Percentiles rank a stretch among this genome's conserved stretches.
Evolutionary conservation across 2,797 vertebrate species (phyloP).

Genomic region (Danio aesculapii): DNA sequence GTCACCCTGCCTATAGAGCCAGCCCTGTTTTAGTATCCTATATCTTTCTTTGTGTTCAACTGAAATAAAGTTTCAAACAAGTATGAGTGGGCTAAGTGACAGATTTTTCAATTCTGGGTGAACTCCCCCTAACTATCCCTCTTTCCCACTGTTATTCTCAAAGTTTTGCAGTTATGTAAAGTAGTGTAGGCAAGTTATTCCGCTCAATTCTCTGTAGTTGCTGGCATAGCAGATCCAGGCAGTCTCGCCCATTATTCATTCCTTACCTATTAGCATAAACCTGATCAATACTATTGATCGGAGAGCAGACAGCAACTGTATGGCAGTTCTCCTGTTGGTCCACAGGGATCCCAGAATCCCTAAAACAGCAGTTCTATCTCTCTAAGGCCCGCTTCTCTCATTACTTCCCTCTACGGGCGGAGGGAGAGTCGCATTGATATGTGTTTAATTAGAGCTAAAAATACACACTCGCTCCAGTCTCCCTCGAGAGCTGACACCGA

Average conservation of each 20-base stretch:
- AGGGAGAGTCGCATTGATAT: conserved; percentile 49
- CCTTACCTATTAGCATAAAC: conserved; percentile 52
- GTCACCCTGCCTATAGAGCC: too few relatives aligned
- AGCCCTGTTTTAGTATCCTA: too few relatives aligned
- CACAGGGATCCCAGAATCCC: conserved; percentile 50
- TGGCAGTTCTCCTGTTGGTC: conserved; percentile 33
- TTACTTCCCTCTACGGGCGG: conserved; percentile 28
- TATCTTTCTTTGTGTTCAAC: too few relatives aligned
- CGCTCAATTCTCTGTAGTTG: conserved; percentile 32
- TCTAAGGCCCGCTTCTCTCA: conserved; percentile 39
- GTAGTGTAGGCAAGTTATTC: conserved; percentile 17
- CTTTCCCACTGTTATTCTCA: background rate
- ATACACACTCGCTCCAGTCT: conserved; percentile 21
- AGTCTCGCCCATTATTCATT: conserved; percentile 56
- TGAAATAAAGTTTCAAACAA: too few relatives aligned
- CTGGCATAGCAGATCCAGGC: conserved; percentile 51
- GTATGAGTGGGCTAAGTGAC: too few relatives aligned
- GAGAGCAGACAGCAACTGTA: conserved; percentile 52
- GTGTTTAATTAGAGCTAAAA: conserved; percentile 60
- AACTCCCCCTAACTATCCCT: background rate
- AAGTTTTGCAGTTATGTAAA: conserved; percentile 20
- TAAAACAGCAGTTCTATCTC: conserved; percentile 54
- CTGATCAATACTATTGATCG: conserved; percentile 58
- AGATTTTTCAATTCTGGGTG: too few relatives aligned
- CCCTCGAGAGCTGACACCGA: conserved; percentile 40